Evolutionary conservation across 2,888 invertebrate genomes (phyloP).

Genomic region (Drosophila setosimentum): DNA sequence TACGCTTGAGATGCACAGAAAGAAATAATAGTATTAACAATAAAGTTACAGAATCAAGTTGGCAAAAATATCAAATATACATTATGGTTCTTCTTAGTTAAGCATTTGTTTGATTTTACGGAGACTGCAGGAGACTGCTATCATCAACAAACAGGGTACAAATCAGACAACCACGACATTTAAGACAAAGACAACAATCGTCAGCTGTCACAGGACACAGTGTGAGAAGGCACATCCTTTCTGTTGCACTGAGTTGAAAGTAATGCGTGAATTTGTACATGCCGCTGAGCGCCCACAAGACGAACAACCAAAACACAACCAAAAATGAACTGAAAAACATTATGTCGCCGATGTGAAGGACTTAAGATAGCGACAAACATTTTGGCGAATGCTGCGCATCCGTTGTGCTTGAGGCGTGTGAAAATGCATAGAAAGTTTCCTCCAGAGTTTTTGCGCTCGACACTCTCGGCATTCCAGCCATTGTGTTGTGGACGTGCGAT

Average conservation of each 20-base stretch:
- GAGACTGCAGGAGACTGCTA: neutral
- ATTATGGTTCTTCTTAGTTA: neutral
- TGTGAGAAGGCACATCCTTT: conserved; percentile 4
- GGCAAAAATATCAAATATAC: neutral
- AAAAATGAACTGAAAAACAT: conserved; percentile 43
- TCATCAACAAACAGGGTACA: conserved; percentile 2
- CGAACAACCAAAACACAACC: conserved; percentile 14
- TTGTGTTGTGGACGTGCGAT: conserved; percentile 2
- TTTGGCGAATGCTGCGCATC: conserved; percentile 9
- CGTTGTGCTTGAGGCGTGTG: conserved; percentile 15
- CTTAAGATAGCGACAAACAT: conserved; percentile 38
- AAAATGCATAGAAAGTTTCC: conserved; percentile 28
- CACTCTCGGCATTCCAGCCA: conserved; percentile 18
- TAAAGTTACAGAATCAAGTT: neutral
- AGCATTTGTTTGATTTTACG: neutral
- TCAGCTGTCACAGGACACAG: conserved; percentile 28
- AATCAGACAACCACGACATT: neutral
- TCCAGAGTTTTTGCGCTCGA: neutral
- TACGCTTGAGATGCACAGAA: neutral
- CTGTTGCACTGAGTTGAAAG: conserved; percentile 15
- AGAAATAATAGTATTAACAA: neutral
- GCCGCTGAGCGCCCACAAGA: conserved; percentile 16
- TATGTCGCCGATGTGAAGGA: conserved; percentile 42
- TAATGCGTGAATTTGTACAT: conserved; percentile 51
- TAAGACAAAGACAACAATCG: conserved; percentile 4